Conservation (phyloP, 1,140 invertebrate species). For the Cydia strobilella region DNA sequence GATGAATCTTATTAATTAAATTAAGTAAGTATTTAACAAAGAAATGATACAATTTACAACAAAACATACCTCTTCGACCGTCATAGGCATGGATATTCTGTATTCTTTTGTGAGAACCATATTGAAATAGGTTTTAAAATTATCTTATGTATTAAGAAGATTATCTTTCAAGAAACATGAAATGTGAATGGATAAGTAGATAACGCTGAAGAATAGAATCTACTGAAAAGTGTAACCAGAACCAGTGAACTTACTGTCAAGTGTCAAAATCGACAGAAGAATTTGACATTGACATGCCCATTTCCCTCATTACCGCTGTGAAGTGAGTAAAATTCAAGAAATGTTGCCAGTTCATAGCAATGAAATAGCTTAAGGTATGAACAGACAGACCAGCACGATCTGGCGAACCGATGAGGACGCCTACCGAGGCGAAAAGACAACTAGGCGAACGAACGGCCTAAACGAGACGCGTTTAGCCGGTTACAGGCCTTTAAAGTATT, state of each 20-base stretch:
- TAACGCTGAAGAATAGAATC: slow-evolving; percentile 21
- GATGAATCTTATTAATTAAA: slow-evolving; percentile 17
- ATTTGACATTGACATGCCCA: neutral
- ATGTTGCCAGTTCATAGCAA: neutral
- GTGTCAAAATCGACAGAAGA: too few species aligned
- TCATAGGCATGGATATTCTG: slow-evolving; percentile 95
- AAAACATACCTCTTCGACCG: slow-evolving; percentile 90
- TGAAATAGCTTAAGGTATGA: too few species aligned
- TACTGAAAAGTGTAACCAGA: neutral
- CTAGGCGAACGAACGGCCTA: too few species aligned
- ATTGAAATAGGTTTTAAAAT: slow-evolving; percentile 34
- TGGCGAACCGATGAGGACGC: too few species aligned
- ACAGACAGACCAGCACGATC: too few species aligned
- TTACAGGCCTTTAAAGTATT: too few species aligned
- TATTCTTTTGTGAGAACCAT: slow-evolving; percentile 94
- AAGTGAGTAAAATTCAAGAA: neutral
- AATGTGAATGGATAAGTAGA: slow-evolving; percentile 6
- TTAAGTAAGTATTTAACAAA: slow-evolving; percentile 35
- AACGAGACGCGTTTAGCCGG: too few species aligned
- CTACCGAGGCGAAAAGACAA: too few species aligned
- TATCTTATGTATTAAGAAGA: neutral
- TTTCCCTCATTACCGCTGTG: neutral
- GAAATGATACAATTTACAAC: slow-evolving; percentile 26
- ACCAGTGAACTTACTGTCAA: neutral
- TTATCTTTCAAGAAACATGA: slow-evolving; percentile 26